A percentile compares a stretch with the other conserved stretches of the same genome.
These are phyloP conservation scores for Forficula auricularia DNA, from an alignment of 1,140 invertebrate species.

Conservation along the genomic window DNA sequence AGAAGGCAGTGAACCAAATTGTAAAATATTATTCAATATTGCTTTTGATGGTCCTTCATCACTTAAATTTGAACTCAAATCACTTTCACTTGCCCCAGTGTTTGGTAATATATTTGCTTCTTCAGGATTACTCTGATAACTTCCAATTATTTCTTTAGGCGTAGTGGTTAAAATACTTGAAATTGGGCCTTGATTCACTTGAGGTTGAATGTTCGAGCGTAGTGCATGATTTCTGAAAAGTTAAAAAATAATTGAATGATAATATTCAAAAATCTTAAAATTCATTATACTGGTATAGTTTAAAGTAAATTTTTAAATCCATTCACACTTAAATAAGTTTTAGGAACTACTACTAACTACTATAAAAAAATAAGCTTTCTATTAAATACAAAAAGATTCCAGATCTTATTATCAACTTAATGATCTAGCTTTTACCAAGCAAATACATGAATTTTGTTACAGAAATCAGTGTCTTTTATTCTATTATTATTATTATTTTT, in stretches of 20 bases:
- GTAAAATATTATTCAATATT: not conserved
- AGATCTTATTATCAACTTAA: too few species aligned
- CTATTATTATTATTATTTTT: too few species aligned
- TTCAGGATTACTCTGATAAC: constrained; percentile 19
- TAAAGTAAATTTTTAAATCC: not conserved
- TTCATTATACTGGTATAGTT: not conserved
- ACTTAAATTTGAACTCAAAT: constrained; percentile 30
- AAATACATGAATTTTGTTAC: too few species aligned
- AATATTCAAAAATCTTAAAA: too few species aligned
- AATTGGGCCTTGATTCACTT: not conserved
- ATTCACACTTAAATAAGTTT: not conserved
- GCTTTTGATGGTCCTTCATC: constrained; percentile 28
- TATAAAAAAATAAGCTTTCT: too few species aligned
- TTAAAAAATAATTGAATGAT: too few species aligned
- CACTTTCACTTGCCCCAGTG: constrained; percentile 17
- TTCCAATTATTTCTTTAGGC: constrained; percentile 7
- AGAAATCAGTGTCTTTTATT: too few species aligned
- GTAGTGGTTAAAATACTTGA: not conserved
- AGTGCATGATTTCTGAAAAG: not conserved
- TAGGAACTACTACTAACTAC: too few species aligned
- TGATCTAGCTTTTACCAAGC: too few species aligned
- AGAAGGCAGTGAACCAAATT: not conserved
- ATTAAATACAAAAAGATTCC: too few species aligned
- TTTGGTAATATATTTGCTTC: constrained; percentile 9
- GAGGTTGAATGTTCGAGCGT: not conserved